Percentiles rank a stretch among this genome's conserved stretches.
phyloP scores from a whole-genome alignment of 2,888 invertebrate species.

The Cantharis flavilabris region DNA sequence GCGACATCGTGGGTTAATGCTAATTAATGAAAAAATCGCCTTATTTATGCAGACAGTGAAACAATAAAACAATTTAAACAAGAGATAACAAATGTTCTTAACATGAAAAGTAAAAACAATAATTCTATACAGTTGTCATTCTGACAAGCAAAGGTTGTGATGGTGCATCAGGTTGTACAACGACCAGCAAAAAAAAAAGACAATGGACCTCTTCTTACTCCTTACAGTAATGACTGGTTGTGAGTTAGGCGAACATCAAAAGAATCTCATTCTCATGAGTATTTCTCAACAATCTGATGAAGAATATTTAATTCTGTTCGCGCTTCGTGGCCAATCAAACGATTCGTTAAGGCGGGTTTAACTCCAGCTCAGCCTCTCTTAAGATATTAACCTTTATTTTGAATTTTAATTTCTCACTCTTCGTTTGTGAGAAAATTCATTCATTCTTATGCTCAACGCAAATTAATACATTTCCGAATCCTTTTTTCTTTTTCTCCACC shows the following conservation, averaged over 20 bases:
- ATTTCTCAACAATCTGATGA: conserved; percentile 40
- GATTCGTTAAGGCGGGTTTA: conserved; percentile 36
- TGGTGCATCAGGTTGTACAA: background rate
- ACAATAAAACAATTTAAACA: background rate
- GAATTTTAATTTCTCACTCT: background rate
- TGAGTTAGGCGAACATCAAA: conserved; percentile 29
- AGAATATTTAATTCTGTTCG: conserved; percentile 37
- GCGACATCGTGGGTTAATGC: background rate
- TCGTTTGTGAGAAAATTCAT: background rate
- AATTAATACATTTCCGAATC: background rate
- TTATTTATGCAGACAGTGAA: background rate
- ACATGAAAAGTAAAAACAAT: background rate
- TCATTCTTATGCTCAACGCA: background rate
- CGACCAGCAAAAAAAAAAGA: background rate
- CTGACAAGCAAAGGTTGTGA: background rate
- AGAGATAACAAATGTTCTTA: background rate
- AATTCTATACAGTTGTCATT: background rate
- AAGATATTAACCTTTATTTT: conserved; percentile 10
- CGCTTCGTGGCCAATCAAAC: conserved; percentile 33
- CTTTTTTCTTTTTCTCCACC: background rate
- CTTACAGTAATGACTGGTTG: background rate
- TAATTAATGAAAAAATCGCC: background rate
- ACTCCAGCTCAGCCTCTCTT: conserved; percentile 35
- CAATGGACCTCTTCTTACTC: background rate
- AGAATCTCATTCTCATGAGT: conserved; percentile 33